Evolutionary conservation across 2,888 invertebrate species (phyloP), one percentile per base, ranked within the genome.

Genomic region (Campoletis raptor): DNA sequence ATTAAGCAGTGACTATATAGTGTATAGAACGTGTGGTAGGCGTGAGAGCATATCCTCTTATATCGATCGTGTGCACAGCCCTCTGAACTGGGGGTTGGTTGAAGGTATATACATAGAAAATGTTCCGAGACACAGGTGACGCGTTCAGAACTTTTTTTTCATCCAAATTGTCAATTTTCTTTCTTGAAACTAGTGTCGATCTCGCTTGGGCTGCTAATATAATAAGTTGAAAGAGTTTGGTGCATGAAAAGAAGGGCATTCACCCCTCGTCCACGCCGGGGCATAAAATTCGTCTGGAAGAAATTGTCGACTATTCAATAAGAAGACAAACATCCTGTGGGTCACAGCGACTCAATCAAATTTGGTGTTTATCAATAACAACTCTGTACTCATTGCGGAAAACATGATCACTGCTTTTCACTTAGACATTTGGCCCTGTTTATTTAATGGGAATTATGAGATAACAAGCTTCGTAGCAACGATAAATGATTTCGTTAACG

Each of bases 151-250:
- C 78, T 88, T 89, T 89, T 85, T 85, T 76, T 79, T 79, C 77
- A 87, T 87, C 76, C 66, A 89, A 88, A 90, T 90, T 89, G 89
- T 89, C 90, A 90, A 89, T 90, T 89, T 89, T 85, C 88, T 81
- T 70, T 45, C 12, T 70, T 61, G 61, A 82, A 52, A 52, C 24
- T 79, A 48, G 48, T 64, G 64, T 30, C 61, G 61, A 61, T 54
- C 73, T 78, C 73, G 67, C 36, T 37, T n/a, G 61, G 42, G 36
- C 18, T 36, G n/a, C 61, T 69, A 8, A 52, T 66, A 30, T 66
- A 10, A 21, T n/a, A 6, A 8, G 36, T 12, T n/a, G 21, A 77
- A 45, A 18, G 42, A 70, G 8, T 45, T 57, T 30, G 64, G 57
- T 45, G 37, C 69, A 57, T 61, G n/a, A 61, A 61, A 79, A 57